These are phyloP conservation scores for Popillia japonica DNA, from an alignment of 1,140 invertebrate species.

Conservation along the genomic window DNA sequence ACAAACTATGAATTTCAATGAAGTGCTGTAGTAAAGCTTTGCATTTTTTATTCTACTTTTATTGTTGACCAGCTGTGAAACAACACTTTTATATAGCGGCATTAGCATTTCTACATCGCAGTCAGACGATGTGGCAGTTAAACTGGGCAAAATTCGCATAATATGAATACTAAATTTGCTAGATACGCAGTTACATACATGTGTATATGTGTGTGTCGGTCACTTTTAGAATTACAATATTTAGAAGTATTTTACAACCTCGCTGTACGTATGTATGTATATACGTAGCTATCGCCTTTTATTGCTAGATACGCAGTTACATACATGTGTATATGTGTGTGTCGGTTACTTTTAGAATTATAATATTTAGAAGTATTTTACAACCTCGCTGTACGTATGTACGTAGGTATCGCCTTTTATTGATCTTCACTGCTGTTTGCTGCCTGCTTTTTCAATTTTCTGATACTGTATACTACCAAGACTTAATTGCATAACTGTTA, in stretches of 20 bases:
- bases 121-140: background rate
- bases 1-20: too few relatives aligned
- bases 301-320: background rate
- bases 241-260: background rate
- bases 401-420: background rate
- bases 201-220: background rate
- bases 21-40: background rate
- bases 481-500: too few relatives aligned
- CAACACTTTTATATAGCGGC: background rate
- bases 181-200: background rate
- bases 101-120: slow-evolving; percentile 12
- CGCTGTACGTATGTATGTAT: background rate
- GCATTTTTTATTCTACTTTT: slow-evolving; percentile 7
- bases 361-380: background rate
- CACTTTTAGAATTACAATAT: background rate
- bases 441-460: too few relatives aligned
- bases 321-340: background rate
- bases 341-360: background rate
- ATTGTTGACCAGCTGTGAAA: background rate
- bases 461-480: too few relatives aligned
- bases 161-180: slow-evolving; percentile 23
- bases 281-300: too few relatives aligned
- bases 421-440: too few relatives aligned
- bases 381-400: background rate
- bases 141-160: background rate